Evolutionary conservation across 2,797 vertebrate genomes (phyloP), one percentile per base, ranked within the genome.

Genomic region (Acanthurus tractus): DNA sequence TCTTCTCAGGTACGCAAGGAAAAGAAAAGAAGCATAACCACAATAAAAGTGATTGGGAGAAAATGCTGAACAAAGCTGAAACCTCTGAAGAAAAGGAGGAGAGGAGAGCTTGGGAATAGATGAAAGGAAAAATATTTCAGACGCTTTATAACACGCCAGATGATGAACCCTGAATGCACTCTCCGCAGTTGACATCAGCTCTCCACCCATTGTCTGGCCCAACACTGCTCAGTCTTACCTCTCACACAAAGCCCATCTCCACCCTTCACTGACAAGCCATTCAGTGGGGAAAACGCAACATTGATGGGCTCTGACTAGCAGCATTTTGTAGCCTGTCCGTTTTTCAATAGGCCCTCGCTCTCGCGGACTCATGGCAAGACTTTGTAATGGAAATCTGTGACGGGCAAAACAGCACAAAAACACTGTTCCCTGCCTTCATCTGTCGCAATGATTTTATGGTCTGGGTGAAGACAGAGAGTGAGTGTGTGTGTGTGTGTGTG

Each of bases 371-470:
- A 90, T 79, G 81, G 88, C 90, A 88, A 34, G 86, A 93, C 92
- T 92, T 94, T 93, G 92, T 93, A 92, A 94, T 94, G 93, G 93
- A 94, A 93, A 94, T 93, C 74, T 89, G 88, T 92, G 86, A 90
- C 83, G 70, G 89, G 87, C 82, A 86, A 89, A 93, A 92, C 88
- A 86, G 89, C 90, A 89, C 82, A 88, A 83, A 91, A 92, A 92
- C 91, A 91, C 88, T 83, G 90, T 88, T 88, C 88, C 85, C 88
- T 93, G 92, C 87, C 90, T 90, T 93, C 90, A 91, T 91, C 90
- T 92, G 91, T 93, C 88, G 66, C 80, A 86, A 81, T 70, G 92
- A 93, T 93, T 92, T 94, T 88, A 91, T 81, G 92, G 86, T 92
- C 78, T 68, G 70, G 78, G 65, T 79, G 79, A 86, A 78, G 88